Evolutionary conservation across 2,113 vertebrate species (phyloP), one percentile per base, ranked within the genome.

Genomic region (Ptilorrhoa leucosticta): DNA sequence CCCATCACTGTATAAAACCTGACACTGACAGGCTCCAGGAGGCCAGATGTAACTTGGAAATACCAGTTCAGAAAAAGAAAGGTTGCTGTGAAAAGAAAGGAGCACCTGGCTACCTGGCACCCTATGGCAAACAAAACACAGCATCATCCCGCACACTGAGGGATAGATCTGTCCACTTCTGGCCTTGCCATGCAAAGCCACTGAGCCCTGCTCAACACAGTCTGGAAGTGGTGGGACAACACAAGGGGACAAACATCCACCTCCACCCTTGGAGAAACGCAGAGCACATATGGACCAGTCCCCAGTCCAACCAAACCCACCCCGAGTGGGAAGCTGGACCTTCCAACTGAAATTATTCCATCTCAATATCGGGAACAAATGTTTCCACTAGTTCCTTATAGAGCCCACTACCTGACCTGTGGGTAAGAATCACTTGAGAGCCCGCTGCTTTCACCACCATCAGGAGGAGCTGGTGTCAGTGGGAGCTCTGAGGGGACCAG

Each of bases 311-410:
- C 9, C 22, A 61, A 31, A 40, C 17, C 24, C 8, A 7, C 53
- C 45, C 33, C 0, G 0, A 45, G 28, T 4, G 2, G 50, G 27
- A 21, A 48, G 40, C 14, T 40, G 53, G 9, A 26, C 20, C 40
- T 77, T 42, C 37, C 64, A 78, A 2, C 16, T 30, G 45, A 9
- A 65, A 44, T 37, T 4, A 45, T 23, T 65, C 26, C 27, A 30
- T 15, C 48, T 14, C 24, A 20, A 0, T 13, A 40, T 3, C 40
- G 60, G 44, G 5, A 85, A 77, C 9, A 35, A 45, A 27, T 1
- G 9, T 21, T 71, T 15, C 54, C 51, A 45, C 37, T 6, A 3
- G 17, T 5, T 69, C 42, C 54, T 76, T 24, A 9, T 1, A 27
- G 2, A 7, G n/a, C 56, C 23, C n/a, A 80, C 61, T 17, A 6